Percentiles rank a stretch among this genome's conserved stretches.
Conservation (phyloP, 2,113 vertebrate genomes). For the Muscicapa adusta region DNA sequence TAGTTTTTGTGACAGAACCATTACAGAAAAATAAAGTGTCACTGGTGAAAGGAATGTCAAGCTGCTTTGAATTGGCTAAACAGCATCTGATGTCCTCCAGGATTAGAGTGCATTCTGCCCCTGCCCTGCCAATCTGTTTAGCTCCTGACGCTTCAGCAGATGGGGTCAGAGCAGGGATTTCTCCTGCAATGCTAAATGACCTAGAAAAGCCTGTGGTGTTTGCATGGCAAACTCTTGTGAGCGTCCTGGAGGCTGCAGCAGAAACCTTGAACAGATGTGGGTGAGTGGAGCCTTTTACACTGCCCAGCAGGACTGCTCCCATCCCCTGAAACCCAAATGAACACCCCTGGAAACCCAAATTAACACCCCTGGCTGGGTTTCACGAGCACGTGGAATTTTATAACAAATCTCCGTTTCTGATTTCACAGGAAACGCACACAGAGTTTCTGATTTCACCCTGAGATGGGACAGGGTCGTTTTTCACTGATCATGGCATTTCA, state of each 20-base stretch:
- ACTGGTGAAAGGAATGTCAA: slow-evolving; percentile 67
- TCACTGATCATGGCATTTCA: background rate
- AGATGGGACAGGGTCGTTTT: background rate
- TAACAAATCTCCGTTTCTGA: background rate
- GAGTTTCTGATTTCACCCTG: background rate
- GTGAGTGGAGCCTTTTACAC: background rate
- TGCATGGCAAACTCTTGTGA: slow-evolving; percentile 26
- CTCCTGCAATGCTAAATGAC: slow-evolving; percentile 63
- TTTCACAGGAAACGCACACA: background rate
- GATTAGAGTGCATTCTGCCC: slow-evolving; percentile 63
- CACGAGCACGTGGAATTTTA: background rate
- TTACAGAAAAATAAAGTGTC: slow-evolving; percentile 62
- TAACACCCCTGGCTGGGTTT: background rate
- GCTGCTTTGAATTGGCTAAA: slow-evolving; percentile 66
- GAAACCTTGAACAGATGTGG: background rate
- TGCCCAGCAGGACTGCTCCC: background rate
- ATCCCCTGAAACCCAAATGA: background rate
- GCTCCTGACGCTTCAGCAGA: slow-evolving; percentile 65
- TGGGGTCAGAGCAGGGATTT: slow-evolving; percentile 68
- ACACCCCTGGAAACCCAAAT: background rate
- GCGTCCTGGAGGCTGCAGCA: background rate
- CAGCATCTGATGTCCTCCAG: slow-evolving; percentile 66
- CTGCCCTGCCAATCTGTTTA: slow-evolving; percentile 69
- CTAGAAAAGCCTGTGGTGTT: slow-evolving; percentile 69
- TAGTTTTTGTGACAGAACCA: slow-evolving; percentile 58